Evolutionary conservation across 53 echinoderm and acorn worm genomes (phyloP), one percentile per base, ranked within the genome.

Genomic region (Holothuria scabra): DNA sequence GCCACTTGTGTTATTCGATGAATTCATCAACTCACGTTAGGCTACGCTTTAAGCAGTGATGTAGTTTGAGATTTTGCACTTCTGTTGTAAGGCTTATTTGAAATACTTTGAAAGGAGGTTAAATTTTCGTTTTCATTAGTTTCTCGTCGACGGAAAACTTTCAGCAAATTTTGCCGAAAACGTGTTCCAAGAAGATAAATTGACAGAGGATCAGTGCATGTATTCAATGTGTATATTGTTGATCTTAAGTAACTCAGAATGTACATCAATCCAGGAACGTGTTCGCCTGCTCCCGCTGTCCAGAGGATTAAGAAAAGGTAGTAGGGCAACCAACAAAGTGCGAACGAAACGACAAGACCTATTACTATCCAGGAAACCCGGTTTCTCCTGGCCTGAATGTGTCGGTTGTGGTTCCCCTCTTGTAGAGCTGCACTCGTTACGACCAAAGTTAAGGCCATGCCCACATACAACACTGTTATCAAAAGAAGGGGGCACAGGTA

Each of bases 311-410:
- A 31, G n/a, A 57, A 78, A 14, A 58, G n/a, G 31, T 78, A 78
- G 29, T 29, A 78, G 8, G 57, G 78, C 52, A 78, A 78, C 78
- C 78, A 78, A 13, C 78, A 78, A 2, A 78, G 4, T 56, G 78
- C 78, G 10, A 78, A 78, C 2, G 78, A 78, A 32, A 78, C 78
- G 5, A 78, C 78, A 32, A 78, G 78, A 4, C 78, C 78, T 20
- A 46, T 49, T 19, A 78, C 78, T 26, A 78, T 78, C 78, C 78
- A 78, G 28, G 78, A 78, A 5, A 78, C 78, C 10, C 78, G 59
- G 22, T 78, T 78, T 20, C 78, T 28, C 31, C 78, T 56, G 28
- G 78, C 31, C 13, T 78, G 78, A 28, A 78, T 56, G 21, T 78
- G 57, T 59, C 78, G 52, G 78, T 78, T 78, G 10, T 78, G 78